Evolutionary conservation across 2,797 vertebrate species (phyloP).

Genomic region (Adelosebastes latens): DNA sequence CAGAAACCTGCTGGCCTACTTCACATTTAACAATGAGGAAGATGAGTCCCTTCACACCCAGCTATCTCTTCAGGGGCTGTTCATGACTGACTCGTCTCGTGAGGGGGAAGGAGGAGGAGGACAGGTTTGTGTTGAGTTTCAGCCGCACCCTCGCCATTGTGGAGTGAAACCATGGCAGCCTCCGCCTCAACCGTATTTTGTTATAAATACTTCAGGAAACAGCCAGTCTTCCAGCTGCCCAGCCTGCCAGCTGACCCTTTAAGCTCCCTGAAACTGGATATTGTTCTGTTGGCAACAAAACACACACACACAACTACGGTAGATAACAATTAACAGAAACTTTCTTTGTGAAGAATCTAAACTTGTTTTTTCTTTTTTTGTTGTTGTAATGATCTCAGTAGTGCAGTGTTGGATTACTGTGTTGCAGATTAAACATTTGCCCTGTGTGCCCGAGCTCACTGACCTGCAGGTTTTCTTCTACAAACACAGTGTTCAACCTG

Average conservation of each 20-base stretch:
- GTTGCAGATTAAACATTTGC: constrained; percentile 10
- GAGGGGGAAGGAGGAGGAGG: background rate
- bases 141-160: constrained; percentile 63
- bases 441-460: background rate
- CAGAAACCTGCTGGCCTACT: background rate
- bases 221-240: constrained; percentile 53
- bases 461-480: background rate
- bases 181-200: constrained; percentile 14
- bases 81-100: constrained; percentile 10
- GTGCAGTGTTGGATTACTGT: background rate
- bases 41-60: constrained; percentile 15
- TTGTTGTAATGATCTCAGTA: background rate
- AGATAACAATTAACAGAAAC: background rate
- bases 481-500: background rate
- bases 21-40: constrained; percentile 8
- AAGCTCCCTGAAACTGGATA: constrained; percentile 43
- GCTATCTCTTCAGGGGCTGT: constrained; percentile 1
- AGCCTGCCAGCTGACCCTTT: constrained; percentile 23
- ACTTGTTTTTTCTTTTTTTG: background rate
- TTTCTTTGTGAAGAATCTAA: background rate
- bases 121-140: constrained; percentile 53
- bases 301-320: background rate
- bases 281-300: background rate
- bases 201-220: constrained; percentile 64
- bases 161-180: constrained; percentile 41